Conservation (phyloP, 2,888 invertebrate species). For the Ochropacha duplaris region DNA sequence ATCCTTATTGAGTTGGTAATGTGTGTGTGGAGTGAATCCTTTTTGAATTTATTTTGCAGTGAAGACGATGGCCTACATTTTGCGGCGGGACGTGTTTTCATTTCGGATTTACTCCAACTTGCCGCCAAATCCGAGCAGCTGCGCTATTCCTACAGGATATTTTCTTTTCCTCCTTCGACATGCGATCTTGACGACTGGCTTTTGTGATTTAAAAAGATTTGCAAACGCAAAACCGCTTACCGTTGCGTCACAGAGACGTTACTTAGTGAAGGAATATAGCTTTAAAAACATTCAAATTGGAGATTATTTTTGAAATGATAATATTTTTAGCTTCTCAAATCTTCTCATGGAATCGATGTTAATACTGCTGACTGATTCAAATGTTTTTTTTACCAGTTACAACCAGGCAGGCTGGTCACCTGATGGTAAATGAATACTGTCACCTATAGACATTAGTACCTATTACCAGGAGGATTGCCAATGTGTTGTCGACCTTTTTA, state of each 20-base stretch:
- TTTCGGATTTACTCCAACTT: constrained; percentile 79
- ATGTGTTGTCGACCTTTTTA: no score
- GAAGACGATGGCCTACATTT: constrained; percentile 70
- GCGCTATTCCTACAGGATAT: constrained; percentile 70
- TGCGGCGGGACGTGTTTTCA: constrained; percentile 68
- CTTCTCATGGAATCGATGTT: not conserved
- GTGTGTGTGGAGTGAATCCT: constrained; percentile 63
- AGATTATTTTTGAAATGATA: not conserved
- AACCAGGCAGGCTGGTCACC: no score
- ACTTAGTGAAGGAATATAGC: not conserved
- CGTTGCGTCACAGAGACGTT: constrained; percentile 37
- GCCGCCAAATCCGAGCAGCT: constrained; percentile 75
- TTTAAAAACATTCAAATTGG: not conserved
- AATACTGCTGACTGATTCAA: no score
- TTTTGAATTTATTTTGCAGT: constrained; percentile 71
- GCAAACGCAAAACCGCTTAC: constrained; percentile 71
- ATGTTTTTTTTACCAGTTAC: no score
- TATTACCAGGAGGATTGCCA: no score
- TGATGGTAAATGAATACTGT: no score
- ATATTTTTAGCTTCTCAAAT: not conserved
- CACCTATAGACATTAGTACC: no score
- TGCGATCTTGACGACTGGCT: constrained; percentile 77
- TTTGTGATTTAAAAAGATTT: constrained; percentile 82
- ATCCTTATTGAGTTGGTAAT: constrained; percentile 77
- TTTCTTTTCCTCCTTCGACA: constrained; percentile 76